A percentile compares a stretch with the other conserved stretches of the same genome.
phyloP scores from a whole-genome alignment of 2,797 vertebrate species.

The Pseudochirops corinnae region DNA sequence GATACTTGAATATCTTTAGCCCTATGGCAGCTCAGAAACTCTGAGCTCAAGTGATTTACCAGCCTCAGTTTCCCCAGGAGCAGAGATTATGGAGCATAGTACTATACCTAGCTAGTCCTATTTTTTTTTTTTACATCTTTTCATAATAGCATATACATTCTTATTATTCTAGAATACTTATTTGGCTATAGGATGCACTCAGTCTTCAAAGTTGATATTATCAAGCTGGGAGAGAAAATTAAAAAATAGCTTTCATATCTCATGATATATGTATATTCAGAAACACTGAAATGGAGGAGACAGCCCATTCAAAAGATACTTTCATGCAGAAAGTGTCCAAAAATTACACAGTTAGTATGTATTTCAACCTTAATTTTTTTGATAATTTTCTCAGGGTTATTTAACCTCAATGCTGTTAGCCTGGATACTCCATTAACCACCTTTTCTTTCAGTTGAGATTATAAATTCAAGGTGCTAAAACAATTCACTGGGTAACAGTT shows the following conservation, averaged over 20 bases:
- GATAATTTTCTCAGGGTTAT: neutral
- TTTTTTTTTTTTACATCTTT: too few species aligned
- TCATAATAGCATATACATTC: neutral
- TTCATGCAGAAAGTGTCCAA: neutral
- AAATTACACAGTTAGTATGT: neutral
- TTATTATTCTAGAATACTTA: neutral
- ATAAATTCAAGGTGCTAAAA: neutral
- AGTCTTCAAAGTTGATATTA: neutral
- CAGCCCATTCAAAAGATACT: neutral
- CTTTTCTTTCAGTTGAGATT: neutral
- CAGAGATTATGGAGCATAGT: neutral
- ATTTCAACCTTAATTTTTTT: neutral
- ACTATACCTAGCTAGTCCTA: neutral
- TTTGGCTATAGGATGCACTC: neutral
- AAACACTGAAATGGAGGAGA: neutral
- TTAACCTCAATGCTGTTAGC: neutral
- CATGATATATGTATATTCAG: neutral
- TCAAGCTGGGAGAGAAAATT: neutral
- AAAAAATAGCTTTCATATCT: neutral
- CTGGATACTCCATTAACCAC: neutral
- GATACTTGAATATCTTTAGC: neutral
- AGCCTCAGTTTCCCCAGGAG: neutral
- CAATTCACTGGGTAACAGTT: neutral
- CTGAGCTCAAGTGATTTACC: neutral
- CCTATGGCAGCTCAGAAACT: neutral